Evolutionary conservation across 2,888 invertebrate species (phyloP), one percentile per base, ranked within the genome.

Genomic region (Leucophenga maculata): DNA sequence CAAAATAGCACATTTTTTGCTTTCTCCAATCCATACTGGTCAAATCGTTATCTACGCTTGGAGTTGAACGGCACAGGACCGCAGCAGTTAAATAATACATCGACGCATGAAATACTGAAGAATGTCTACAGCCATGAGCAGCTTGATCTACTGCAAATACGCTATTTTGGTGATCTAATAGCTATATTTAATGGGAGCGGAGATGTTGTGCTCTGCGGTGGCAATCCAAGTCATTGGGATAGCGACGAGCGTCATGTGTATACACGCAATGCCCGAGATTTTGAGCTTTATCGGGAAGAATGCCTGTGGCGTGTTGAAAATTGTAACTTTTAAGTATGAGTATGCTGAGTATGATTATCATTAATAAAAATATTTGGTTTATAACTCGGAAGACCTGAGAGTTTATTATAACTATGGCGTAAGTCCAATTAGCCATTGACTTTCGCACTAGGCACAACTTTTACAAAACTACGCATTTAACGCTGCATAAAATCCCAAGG

Each of bases 401-500:
- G n/a, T 44, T 64, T 46, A 9, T 48, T 26, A 64, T 64, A 22
- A 46, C 14, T 20, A 39, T 26, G 32, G 18, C 50, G 6, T 62
- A 18, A 62, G 13, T 44, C 44, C 44, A 48, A 20, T 65, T 32
- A 9, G 16, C 11, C 6, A 20, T 57, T 46, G 20, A 62, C 46
- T 50, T 50, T 44, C 39, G 11, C 39, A 14, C 16, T 46, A 62
- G 62, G 62, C 62, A 62, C 62, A 62, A 20, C 39, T 39, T 14
- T 60, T 26, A 79, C 80, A 75, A 6, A 67, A 68, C n/a, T 46
- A 46, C 6, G 14, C 9, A 68, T 67, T 62, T 59, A 59, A 66
- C 69, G 73, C 74, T 67, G 77, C 73, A 77, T 75, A 73, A 87
- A 97, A 88, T 97, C 94, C 97, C 97, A 97, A 18, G 97, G 97